Evolutionary conservation across 1,140 invertebrate genomes (phyloP).

Genomic region (Drosophila equinoxialis): DNA sequence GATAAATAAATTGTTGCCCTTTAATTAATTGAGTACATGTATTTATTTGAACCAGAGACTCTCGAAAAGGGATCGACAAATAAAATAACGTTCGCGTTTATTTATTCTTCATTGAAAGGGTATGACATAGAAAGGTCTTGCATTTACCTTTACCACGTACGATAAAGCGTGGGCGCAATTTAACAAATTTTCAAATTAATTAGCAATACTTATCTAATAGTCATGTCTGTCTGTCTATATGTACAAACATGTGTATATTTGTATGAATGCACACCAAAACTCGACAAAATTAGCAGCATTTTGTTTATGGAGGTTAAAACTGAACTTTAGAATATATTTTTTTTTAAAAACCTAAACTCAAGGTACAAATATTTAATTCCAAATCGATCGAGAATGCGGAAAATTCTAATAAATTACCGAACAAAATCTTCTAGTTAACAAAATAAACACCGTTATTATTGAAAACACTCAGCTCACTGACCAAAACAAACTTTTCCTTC

Average conservation of each 20-base stretch:
- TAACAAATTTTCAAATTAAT: conserved; percentile 15
- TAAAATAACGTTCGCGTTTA: background rate
- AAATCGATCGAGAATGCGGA: too few species aligned
- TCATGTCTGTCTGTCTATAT: background rate
- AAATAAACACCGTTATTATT: too few species aligned
- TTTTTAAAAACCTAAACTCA: background rate
- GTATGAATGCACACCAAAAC: background rate
- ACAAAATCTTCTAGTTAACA: too few species aligned
- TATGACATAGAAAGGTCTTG: background rate
- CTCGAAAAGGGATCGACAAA: background rate
- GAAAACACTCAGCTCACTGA: too few species aligned
- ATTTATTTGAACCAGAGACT: background rate
- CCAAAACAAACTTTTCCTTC: too few species aligned
- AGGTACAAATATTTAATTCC: background rate
- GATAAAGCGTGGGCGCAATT: conserved; percentile 7
- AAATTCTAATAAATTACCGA: too few species aligned
- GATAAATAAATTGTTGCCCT: conserved; percentile 6
- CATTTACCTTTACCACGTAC: background rate
- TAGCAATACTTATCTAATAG: conserved; percentile 23
- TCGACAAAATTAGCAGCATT: conserved; percentile 8
- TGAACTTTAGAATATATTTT: background rate
- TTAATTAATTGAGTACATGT: conserved; percentile 4
- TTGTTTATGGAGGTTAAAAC: background rate
- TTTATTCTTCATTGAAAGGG: background rate
- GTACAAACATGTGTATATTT: background rate